phyloP scores from a whole-genome alignment of 30 jellyfish, hydroid and myxozoan genomes.

The Turritopsis dohrnii region DNA sequence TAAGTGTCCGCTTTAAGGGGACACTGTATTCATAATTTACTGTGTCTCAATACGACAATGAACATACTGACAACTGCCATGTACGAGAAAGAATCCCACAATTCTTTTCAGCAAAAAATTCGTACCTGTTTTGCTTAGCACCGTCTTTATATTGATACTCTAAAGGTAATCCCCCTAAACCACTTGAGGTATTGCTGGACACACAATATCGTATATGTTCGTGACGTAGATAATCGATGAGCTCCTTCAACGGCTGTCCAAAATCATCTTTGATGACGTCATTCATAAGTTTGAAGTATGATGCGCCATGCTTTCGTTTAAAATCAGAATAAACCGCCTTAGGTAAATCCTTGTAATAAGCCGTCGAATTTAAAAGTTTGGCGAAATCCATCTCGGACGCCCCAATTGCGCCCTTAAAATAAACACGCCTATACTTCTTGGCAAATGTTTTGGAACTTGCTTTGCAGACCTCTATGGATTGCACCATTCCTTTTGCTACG shows the following conservation, averaged over 20 bases:
- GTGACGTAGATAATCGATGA: slow-evolving; percentile 46
- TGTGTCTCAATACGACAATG: no score
- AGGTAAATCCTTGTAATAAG: background rate
- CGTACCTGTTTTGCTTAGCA: slow-evolving; percentile 36
- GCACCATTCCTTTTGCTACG: slow-evolving; percentile 50
- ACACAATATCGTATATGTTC: slow-evolving; percentile 57
- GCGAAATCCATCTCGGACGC: slow-evolving; percentile 15
- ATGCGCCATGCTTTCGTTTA: slow-evolving; percentile 8
- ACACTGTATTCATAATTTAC: no score
- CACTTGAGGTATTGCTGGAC: slow-evolving; percentile 56
- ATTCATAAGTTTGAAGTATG: slow-evolving; percentile 27
- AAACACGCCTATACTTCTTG: slow-evolving; percentile 15
- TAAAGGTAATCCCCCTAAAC: slow-evolving; percentile 68
- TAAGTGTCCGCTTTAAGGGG: no score
- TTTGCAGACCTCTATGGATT: slow-evolving; percentile 23
- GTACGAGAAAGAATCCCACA: no score
- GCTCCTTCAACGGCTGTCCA: slow-evolving; percentile 68
- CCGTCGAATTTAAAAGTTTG: background rate
- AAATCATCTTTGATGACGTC: slow-evolving; percentile 55
- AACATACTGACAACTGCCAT: no score
- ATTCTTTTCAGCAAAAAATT: background rate
- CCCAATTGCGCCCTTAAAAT: slow-evolving; percentile 12
- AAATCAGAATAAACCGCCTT: background rate
- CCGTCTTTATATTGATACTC: slow-evolving; percentile 45
- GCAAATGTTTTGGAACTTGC: slow-evolving; percentile 26